phyloP scores from a whole-genome alignment of 2,888 invertebrate genomes.

The Rhynchonema sp. region DNA sequence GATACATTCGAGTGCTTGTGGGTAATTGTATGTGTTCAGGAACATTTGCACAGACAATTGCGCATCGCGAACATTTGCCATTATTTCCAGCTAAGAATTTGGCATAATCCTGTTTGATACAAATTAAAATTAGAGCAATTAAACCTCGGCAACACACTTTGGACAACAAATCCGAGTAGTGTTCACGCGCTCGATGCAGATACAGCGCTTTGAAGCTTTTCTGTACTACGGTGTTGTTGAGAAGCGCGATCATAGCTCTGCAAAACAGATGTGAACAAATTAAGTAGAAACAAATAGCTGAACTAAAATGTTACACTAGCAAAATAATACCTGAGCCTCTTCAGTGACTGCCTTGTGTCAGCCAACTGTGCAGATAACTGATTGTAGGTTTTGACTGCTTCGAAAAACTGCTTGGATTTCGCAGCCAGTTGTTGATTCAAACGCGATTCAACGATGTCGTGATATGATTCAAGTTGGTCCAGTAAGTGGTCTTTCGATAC shows the following conservation, averaged over 20 bases:
- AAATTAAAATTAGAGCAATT: too few relatives aligned
- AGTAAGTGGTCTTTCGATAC: background rate
- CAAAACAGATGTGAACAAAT: background rate
- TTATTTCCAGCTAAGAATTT: background rate
- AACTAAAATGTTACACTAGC: background rate
- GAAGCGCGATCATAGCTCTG: slow-evolving; percentile 39
- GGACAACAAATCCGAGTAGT: background rate
- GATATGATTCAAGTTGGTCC: slow-evolving; percentile 59
- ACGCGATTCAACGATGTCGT: slow-evolving; percentile 81
- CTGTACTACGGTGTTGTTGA: slow-evolving; percentile 40
- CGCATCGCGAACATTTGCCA: slow-evolving; percentile 44
- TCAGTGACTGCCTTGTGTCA: slow-evolving; percentile 42
- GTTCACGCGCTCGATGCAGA: slow-evolving; percentile 12
- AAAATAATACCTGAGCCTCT: background rate
- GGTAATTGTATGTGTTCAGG: slow-evolving; percentile 70
- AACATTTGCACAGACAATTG: slow-evolving; percentile 80
- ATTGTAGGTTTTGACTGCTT: slow-evolving; percentile 94
- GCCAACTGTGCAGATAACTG: slow-evolving; percentile 84
- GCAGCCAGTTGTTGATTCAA: slow-evolving; percentile 76
- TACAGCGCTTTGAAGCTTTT: slow-evolving; percentile 1
- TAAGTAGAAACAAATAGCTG: background rate
- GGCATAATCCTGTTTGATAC: too few relatives aligned
- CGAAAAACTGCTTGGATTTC: slow-evolving; percentile 88
- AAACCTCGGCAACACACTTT: background rate
- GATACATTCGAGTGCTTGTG: slow-evolving; percentile 85